phyloP scores from a whole-genome alignment of 2,797 vertebrate species.

The Protonibea diacanthus region DNA sequence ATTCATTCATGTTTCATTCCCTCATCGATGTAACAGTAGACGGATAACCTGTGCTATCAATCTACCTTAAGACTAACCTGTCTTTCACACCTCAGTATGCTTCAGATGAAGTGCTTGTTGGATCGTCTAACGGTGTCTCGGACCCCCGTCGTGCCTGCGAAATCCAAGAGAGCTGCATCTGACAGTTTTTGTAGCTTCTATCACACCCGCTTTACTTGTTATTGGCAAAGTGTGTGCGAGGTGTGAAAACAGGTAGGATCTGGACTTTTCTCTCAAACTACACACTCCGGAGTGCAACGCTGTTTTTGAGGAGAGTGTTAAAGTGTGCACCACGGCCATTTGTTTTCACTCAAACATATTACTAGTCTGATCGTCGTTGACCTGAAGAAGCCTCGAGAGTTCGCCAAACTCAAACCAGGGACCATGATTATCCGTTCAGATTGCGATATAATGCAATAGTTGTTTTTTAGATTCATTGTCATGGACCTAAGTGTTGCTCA shows the following conservation, averaged over 20 bases:
- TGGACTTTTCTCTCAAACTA: background rate
- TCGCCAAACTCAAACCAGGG: background rate
- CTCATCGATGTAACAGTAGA: background rate
- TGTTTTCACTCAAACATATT: background rate
- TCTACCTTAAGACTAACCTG: background rate
- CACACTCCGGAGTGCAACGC: no score
- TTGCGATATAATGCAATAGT: background rate
- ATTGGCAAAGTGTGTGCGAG: background rate
- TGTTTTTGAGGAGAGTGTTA: background rate
- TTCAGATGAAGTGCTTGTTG: background rate
- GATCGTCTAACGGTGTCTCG: background rate
- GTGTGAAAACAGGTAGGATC: background rate
- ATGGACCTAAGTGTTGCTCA: background rate
- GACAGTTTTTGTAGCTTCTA: background rate
- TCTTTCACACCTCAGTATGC: background rate
- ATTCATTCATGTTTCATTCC: background rate
- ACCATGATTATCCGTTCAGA: background rate
- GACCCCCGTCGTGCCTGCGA: background rate
- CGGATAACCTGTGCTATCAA: background rate
- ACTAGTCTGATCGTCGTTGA: no score
- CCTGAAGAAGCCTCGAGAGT: no score
- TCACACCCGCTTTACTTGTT: background rate
- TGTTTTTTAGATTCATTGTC: background rate
- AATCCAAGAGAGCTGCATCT: background rate
- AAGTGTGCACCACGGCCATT: background rate